Percentiles rank a stretch among this genome's conserved stretches.
These are phyloP conservation scores for Tragopan temminckii DNA, from an alignment of 2,797 vertebrate genomes.

Conservation along the genomic window DNA sequence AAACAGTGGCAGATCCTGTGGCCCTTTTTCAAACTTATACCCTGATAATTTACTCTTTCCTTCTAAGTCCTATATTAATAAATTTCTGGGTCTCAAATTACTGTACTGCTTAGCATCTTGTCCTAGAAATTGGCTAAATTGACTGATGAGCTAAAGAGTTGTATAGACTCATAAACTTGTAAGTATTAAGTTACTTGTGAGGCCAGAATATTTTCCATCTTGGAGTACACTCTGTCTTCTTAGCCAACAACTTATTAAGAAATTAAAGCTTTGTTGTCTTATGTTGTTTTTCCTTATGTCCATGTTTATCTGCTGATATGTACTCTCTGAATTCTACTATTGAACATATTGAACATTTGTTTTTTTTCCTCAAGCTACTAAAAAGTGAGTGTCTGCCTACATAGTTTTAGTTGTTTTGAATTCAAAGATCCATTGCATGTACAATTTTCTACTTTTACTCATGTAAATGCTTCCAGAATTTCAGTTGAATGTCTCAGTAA, in stretches of 20 bases:
- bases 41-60: conserved; percentile 10
- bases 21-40: neutral
- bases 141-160: neutral
- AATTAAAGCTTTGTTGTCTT: neutral
- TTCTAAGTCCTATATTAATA: neutral
- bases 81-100: conserved; percentile 21
- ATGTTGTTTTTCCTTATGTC: neutral
- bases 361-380: neutral
- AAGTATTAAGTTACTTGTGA: neutral
- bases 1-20: conserved; percentile 54
- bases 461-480: neutral
- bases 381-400: neutral
- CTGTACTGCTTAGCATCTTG: neutral
- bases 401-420: neutral
- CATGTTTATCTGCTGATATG: neutral
- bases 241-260: neutral
- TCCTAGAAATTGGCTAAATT: neutral
- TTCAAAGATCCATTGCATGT: neutral
- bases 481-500: neutral
- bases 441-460: neutral
- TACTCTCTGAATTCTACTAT: neutral
- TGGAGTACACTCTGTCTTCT: neutral
- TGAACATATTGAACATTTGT: rapidly evolving
- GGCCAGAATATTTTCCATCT: neutral
- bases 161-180: neutral